Conservation (phyloP, 2,888 invertebrate genomes). For the Campaea margaritaria region DNA sequence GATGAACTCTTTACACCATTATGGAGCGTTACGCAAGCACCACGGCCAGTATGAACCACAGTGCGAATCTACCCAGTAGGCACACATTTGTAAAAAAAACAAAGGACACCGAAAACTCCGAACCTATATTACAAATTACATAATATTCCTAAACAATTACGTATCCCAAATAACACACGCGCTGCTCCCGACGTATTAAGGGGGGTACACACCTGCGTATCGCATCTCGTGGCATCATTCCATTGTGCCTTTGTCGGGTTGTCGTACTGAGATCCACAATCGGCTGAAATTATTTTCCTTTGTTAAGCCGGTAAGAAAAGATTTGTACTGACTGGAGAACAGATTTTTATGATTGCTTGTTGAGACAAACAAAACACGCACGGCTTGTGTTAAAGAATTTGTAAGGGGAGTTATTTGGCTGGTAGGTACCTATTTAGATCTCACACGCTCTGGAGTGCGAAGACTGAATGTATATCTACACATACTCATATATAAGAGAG, state of each 20-base stretch:
- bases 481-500: too few species aligned
- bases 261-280: slow-evolving; percentile 17
- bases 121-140: too few species aligned
- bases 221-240: slow-evolving; percentile 9
- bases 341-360: slow-evolving; percentile 17
- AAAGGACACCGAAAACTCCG: too few species aligned
- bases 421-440: too few species aligned
- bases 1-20: too few species aligned
- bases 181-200: slow-evolving; percentile 8
- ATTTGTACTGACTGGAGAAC: slow-evolving; percentile 23
- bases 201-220: slow-evolving; percentile 8
- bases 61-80: too few species aligned
- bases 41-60: too few species aligned
- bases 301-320: slow-evolving; percentile 19
- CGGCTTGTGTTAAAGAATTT: not conserved
- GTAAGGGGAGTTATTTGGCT: too few species aligned
- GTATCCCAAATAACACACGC: not conserved
- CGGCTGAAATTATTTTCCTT: slow-evolving; percentile 28
- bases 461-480: too few species aligned
- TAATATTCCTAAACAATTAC: not conserved
- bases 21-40: too few species aligned
- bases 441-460: too few species aligned
- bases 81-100: too few species aligned
- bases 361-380: not conserved
- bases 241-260: slow-evolving; percentile 18